A percentile compares a stretch with the other conserved stretches of the same genome.
Evolutionary conservation across 2,113 vertebrate genomes (phyloP).

Genomic region (Uria aalge): DNA sequence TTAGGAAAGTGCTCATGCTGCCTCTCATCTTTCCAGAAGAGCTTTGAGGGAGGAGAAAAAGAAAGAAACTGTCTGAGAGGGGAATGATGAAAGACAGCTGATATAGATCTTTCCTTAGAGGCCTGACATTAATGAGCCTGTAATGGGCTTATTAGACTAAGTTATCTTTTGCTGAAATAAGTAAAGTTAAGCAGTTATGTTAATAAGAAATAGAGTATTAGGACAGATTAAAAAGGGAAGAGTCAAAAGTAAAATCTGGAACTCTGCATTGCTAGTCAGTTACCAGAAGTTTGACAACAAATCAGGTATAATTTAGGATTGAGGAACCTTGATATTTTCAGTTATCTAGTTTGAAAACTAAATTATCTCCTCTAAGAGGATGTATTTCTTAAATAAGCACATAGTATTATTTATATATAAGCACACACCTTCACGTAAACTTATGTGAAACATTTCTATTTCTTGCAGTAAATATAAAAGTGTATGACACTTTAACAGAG

Average conservation of each 20-base stretch:
- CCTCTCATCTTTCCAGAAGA: neutral
- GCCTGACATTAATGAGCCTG: neutral
- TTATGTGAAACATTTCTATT: neutral
- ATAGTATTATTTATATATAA: neutral
- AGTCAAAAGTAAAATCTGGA: neutral
- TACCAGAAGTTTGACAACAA: neutral
- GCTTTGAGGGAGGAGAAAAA: neutral
- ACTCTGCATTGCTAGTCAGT: neutral
- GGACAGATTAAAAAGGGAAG: neutral
- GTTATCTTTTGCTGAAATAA: conserved; percentile 15
- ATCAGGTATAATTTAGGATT: neutral
- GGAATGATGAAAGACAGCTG: neutral
- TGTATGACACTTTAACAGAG: neutral
- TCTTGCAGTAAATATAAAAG: neutral
- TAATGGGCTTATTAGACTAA: conserved; percentile 1
- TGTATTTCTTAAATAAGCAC: neutral
- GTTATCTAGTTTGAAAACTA: neutral
- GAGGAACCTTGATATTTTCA: neutral
- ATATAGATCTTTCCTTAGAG: neutral
- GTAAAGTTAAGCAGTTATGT: neutral
- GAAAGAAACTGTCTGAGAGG: neutral
- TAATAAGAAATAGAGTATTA: neutral
- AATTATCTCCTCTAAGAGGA: neutral
- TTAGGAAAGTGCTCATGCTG: neutral
- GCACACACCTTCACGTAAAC: neutral